Conservation (phyloP, 35 echinoderm and acorn worm species). For the Amphiura filiformis region DNA sequence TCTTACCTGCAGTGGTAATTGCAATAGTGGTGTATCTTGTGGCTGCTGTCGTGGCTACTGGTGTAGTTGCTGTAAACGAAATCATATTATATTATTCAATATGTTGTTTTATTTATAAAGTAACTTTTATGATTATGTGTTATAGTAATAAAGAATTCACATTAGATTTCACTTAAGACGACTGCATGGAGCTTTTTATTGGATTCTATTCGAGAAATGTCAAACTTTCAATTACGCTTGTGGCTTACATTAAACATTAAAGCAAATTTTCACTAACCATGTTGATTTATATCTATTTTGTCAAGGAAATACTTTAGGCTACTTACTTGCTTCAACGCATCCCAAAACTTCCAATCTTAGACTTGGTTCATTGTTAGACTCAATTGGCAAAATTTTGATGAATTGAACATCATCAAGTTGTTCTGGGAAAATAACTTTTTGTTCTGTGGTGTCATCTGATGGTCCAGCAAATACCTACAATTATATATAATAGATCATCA, state of each 20-base stretch:
- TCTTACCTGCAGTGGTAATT: neutral
- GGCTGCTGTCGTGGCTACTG: neutral
- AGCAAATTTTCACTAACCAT: no score
- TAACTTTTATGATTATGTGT: no score
- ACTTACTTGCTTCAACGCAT: conserved; percentile 9
- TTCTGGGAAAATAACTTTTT: neutral
- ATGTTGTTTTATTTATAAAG: no score
- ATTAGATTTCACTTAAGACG: no score
- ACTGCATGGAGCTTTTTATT: neutral
- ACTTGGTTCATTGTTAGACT: neutral
- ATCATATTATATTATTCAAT: no score
- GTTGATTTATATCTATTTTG: no score
- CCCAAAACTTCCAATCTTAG: neutral
- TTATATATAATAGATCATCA: no score
- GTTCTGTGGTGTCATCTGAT: conserved; percentile 22
- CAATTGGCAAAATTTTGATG: neutral
- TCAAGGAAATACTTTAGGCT: neutral
- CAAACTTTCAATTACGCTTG: neutral
- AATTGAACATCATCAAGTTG: conserved; percentile 7
- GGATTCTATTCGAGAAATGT: neutral
- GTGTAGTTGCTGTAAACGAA: neutral
- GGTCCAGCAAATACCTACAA: conserved; percentile 40
- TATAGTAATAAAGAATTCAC: no score
- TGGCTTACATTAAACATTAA: no score
- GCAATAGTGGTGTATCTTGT: neutral